phyloP scores from a whole-genome alignment of 2,113 vertebrate genomes.

The Protobothrops mucrosquamatus region DNA sequence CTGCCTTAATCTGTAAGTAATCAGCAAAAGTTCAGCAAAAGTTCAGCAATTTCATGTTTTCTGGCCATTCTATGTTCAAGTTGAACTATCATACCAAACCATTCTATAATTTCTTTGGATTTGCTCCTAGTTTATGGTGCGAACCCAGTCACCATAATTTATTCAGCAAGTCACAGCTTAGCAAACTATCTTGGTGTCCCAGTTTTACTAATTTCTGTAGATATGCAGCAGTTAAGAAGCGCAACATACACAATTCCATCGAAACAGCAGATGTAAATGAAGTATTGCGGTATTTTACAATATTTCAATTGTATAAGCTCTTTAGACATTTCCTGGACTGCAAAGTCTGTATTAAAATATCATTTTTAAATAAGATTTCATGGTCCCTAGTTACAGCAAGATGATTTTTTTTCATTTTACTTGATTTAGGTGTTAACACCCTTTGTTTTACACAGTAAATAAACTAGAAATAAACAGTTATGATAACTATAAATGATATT shows the following conservation, averaged over 20 bases:
- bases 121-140: neutral
- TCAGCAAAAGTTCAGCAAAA: neutral
- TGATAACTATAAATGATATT: neutral
- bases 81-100: neutral
- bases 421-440: neutral
- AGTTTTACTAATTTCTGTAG: neutral
- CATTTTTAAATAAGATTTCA: neutral
- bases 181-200: neutral
- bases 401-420: neutral
- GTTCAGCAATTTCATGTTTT: neutral
- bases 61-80: neutral
- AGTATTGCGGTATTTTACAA: neutral
- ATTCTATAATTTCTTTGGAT: neutral
- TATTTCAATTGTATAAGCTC: neutral
- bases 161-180: neutral
- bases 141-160: neutral
- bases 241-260: too few relatives aligned
- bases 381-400: neutral
- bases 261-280: neutral
- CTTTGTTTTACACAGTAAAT: neutral
- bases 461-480: neutral
- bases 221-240: neutral
- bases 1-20: neutral
- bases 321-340: neutral
- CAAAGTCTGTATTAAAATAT: neutral